These are phyloP conservation scores for Epizoanthus illoricatus DNA, from an alignment of 92 coral and sea anemone genomes.

Conservation along the genomic window DNA sequence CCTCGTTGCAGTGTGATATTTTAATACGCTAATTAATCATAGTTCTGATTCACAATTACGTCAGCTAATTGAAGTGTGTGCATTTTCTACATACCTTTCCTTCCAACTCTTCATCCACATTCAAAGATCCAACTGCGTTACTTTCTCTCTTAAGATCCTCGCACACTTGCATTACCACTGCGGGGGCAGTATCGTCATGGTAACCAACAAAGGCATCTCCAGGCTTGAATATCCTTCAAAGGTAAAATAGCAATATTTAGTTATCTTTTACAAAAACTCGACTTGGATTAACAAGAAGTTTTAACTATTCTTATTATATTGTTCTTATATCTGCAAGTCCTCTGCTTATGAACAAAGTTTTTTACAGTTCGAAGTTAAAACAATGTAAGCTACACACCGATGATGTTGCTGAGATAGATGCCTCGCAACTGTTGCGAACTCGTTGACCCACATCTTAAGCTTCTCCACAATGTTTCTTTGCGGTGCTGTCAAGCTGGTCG, in stretches of 20 bases:
- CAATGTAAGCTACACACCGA: not conserved
- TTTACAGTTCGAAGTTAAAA: too few relatives aligned
- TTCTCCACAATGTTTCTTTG: constrained; percentile 56
- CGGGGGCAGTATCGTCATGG: constrained; percentile 81
- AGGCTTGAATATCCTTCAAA: constrained; percentile 45
- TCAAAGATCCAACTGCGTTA: constrained; percentile 22
- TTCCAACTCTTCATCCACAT: constrained; percentile 19
- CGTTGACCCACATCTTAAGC: constrained; percentile 62
- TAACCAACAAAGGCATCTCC: constrained; percentile 88
- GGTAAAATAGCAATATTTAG: not conserved
- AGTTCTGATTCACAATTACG: too few relatives aligned
- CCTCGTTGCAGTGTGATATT: not conserved
- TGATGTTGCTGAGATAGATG: constrained; percentile 4
- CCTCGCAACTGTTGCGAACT: constrained; percentile 45
- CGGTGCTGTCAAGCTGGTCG: constrained; percentile 53
- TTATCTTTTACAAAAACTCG: too few relatives aligned
- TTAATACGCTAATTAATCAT: too few relatives aligned
- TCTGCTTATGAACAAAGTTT: too few relatives aligned
- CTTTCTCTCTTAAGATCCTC: constrained; percentile 36
- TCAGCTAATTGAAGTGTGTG: not conserved
- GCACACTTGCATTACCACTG: constrained; percentile 76
- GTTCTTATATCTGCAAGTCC: too few relatives aligned
- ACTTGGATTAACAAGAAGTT: not conserved
- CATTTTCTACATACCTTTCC: constrained; percentile 13
- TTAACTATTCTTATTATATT: too few relatives aligned